Base-by-base conservation (phyloP, 2,888 invertebrate species). In the Ectobius pallidus region DNA sequence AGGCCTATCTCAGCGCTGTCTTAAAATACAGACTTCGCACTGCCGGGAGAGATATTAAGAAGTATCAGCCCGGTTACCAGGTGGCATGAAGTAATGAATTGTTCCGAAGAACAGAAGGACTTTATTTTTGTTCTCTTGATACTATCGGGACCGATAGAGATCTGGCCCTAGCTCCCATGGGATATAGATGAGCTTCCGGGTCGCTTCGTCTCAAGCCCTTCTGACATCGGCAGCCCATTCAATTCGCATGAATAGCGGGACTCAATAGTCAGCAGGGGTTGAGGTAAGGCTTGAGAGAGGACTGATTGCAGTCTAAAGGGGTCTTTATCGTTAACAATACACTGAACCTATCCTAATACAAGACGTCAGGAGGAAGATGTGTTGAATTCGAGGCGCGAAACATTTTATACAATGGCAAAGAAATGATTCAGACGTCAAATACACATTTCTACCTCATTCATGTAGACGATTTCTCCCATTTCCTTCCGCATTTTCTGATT, bases 131-230 rank as follows among this genome's bases (percentile, higher is more conserved):
- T 52, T 14, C 52, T 52, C 16, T 52, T 52, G 52, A 52, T 52
- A 52, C 52, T 52, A 52, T 52, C 25, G 4, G 0, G 52, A 9
- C 14, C 25, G 52, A 52, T 52, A 52, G 22, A 22, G 52, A 25
- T 25, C 25, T 3, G 14, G 52, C 25, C 14, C 14, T 25, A 25
- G 14, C 25, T 9, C 52, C 22, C 52, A 14, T 52, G 52, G 52
- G 52, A 52, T 52, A 52, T 52, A 52, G 52, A 52, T 25, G 52
- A 52, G 25, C 52, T 52, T 52, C 52, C 52, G 25, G 52, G 20
- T 52, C 52, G 52, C 52, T 52, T 52, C 52, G 52, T 9, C 52
- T 52, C 25, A 52, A 39, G 14, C 39, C 39, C 39, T 39, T 39
- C 39, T 39, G 14, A 52, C 52, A 25, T 52, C 22, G 52, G 52